phyloP scores from a whole-genome alignment of 1,140 invertebrate species.

The Lasioglossum albipes region DNA sequence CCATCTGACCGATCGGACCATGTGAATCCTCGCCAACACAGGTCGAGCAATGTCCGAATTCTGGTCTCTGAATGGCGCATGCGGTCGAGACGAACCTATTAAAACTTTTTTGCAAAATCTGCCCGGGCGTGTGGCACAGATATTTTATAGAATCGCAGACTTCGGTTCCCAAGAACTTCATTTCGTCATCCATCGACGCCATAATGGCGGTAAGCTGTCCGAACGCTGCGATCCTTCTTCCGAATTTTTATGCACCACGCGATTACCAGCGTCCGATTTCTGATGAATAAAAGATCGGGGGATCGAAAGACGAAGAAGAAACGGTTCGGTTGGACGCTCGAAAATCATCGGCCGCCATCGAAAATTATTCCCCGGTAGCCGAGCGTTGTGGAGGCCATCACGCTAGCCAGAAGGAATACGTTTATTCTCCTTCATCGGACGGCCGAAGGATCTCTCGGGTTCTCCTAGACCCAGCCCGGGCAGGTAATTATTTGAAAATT shows the following conservation, averaged over 20 bases:
- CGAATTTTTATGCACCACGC: conserved; percentile 47
- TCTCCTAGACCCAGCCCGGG: conserved; percentile 53
- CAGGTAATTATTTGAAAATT: conserved; percentile 69
- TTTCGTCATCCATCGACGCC: not conserved
- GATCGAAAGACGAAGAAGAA: conserved; percentile 11
- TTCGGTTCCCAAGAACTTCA: not conserved
- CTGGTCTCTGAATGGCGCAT: too few relatives aligned
- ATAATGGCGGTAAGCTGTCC: not conserved
- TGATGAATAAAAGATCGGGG: conserved; percentile 66
- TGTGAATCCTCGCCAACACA: not conserved
- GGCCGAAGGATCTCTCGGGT: conserved; percentile 47
- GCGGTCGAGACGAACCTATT: too few relatives aligned
- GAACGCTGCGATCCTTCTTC: not conserved
- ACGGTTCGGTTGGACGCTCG: conserved; percentile 44
- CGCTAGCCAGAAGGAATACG: conserved; percentile 59
- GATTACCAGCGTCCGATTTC: conserved; percentile 37
- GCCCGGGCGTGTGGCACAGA: too few relatives aligned
- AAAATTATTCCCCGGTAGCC: conserved; percentile 56
- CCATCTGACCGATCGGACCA: too few relatives aligned
- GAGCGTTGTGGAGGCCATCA: conserved; percentile 59
- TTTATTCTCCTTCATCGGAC: conserved; percentile 51
- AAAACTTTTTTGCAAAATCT: too few relatives aligned
- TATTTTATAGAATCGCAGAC: too few relatives aligned
- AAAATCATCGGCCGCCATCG: conserved; percentile 52
- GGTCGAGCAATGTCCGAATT: too few relatives aligned